phyloP scores from a whole-genome alignment of 1,140 invertebrate genomes.

The Vollenhovia emeryi region DNA sequence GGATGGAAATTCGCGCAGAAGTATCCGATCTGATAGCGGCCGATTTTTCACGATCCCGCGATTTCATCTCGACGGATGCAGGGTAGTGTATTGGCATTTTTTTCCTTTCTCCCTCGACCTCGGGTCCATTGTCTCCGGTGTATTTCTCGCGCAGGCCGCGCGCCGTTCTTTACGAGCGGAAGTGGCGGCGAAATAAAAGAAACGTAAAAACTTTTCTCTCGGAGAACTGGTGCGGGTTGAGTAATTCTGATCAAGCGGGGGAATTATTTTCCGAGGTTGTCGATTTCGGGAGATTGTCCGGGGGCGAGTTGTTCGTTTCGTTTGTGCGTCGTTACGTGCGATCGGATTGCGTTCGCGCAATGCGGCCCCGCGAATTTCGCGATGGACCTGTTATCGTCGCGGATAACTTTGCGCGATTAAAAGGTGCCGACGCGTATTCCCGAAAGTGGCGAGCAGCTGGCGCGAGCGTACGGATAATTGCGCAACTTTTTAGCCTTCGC shows the following conservation, averaged over 20 bases:
- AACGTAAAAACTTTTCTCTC: slow-evolving; percentile 19
- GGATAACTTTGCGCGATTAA: slow-evolving; percentile 25
- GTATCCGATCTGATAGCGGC: slow-evolving; percentile 27
- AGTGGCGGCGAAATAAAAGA: not conserved
- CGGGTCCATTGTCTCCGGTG: slow-evolving; percentile 10
- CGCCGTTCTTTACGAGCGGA: slow-evolving; percentile 10
- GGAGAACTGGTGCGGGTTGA: not conserved
- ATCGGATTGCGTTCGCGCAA: not conserved
- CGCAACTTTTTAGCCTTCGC: slow-evolving; percentile 19
- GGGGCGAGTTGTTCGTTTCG: not conserved
- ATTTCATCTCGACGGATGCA: not conserved
- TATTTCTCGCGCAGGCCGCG: slow-evolving; percentile 21
- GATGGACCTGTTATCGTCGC: not conserved
- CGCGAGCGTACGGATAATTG: slow-evolving; percentile 35
- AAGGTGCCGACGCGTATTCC: not conserved
- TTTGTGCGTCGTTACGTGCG: not conserved
- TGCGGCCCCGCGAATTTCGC: not conserved
- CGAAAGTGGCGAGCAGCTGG: not conserved
- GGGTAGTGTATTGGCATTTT: not conserved
- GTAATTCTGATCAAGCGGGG: not conserved
- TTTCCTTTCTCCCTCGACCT: not conserved
- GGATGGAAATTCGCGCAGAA: slow-evolving; percentile 15
- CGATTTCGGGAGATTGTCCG: not conserved
- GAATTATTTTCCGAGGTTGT: not conserved
- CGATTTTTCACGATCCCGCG: slow-evolving; percentile 12